phyloP scores from a whole-genome alignment of 1,140 invertebrate species.

The Grapholita molesta region DNA sequence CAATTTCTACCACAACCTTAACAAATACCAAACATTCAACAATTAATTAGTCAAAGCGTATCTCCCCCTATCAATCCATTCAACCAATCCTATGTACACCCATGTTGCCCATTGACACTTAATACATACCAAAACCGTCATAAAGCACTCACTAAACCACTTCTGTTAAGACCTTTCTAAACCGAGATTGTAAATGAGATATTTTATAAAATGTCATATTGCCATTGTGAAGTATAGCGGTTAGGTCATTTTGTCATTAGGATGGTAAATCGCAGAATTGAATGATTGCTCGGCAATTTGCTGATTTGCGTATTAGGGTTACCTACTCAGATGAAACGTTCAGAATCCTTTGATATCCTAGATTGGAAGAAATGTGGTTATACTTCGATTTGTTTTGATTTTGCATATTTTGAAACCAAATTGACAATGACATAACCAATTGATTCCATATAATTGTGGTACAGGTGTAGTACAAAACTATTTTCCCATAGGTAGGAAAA shows the following conservation, averaged over 20 bases:
- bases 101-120: not conserved
- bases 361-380: too few relatives aligned
- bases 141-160: not conserved
- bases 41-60: not conserved
- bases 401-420: too few relatives aligned
- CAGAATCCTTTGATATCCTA: too few relatives aligned
- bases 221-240: not conserved
- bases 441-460: too few relatives aligned
- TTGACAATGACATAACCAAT: too few relatives aligned
- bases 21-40: not conserved
- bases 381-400: too few relatives aligned
- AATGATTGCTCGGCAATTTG: constrained; percentile 43
- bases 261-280: constrained; percentile 35
- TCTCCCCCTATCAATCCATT: not conserved
- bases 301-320: not conserved
- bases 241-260: not conserved
- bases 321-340: not conserved
- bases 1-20: too few relatives aligned
- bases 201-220: not conserved
- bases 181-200: not conserved
- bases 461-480: too few relatives aligned
- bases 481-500: too few relatives aligned
- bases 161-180: not conserved
- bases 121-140: not conserved
- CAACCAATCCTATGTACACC: not conserved